phyloP scores from a whole-genome alignment of 2,888 invertebrate species.

The Pseudococcus longispinus region DNA sequence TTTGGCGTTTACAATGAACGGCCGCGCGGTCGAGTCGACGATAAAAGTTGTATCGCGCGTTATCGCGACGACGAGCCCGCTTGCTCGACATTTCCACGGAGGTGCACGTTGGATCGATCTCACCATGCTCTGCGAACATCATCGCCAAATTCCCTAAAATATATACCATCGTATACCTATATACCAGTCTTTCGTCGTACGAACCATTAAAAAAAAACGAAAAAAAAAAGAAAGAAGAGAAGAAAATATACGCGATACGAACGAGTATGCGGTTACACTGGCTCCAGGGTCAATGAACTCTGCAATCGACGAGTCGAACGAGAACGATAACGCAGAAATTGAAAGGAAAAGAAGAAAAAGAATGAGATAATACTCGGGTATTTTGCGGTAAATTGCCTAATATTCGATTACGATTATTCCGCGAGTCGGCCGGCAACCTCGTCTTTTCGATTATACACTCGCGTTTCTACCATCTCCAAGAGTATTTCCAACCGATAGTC shows the following conservation, averaged over 20 bases:
- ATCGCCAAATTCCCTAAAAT: slow-evolving; percentile 25
- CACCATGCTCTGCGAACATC: background rate
- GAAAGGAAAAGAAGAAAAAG: slow-evolving; percentile 13
- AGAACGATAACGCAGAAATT: slow-evolving; percentile 28
- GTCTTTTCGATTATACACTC: background rate
- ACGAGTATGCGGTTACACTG: slow-evolving; percentile 34
- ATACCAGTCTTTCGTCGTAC: background rate
- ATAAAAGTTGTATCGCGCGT: background rate
- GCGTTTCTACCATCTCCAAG: background rate
- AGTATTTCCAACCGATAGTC: background rate
- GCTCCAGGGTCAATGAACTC: slow-evolving; percentile 27
- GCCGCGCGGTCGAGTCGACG: background rate
- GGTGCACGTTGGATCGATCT: background rate
- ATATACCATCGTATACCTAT: background rate
- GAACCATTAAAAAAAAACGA: slow-evolving; percentile 20
- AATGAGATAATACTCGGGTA: slow-evolving; percentile 11
- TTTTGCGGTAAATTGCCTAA: slow-evolving; percentile 22
- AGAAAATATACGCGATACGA: slow-evolving; percentile 16
- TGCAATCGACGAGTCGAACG: slow-evolving; percentile 7
- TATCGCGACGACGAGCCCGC: background rate
- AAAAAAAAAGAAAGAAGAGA: background rate
- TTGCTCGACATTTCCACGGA: slow-evolving; percentile 5
- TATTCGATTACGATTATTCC: slow-evolving; percentile 11
- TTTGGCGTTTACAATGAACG: slow-evolving; percentile 19
- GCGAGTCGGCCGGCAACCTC: background rate